Base-by-base conservation (phyloP, 2,888 invertebrate genomes). In the Timandra comae region DNA sequence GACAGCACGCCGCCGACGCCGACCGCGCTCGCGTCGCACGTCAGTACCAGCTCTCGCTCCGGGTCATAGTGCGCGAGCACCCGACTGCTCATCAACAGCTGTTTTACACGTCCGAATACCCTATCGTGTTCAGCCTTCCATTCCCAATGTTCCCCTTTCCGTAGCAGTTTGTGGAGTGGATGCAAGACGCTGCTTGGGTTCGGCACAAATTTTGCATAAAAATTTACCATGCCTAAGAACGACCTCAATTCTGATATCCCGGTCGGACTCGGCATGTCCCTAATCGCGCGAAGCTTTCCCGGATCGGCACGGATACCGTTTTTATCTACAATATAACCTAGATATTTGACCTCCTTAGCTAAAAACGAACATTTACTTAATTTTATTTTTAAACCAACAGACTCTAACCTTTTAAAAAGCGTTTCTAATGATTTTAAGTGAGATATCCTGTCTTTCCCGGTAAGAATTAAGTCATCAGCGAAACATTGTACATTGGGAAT, bases 1-100 rank as follows among this genome's bases (percentile, higher is more conserved):
- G 32, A 25, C 3, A 49, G 16, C 2, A 46, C 33, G 4, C 49
- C 41, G n/a, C 44, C 44, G 1, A 47, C 25, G 1, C 53, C 51
- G 29, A 38, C 45, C 7, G 44, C 41, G 1, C 32, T 38, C 2
- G 35, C 29, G 27, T 52, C 46, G 32, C 43, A 44, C 0, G 39
- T 38, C 2, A 41, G 19, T 7, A 33, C 12, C 8, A 43, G 12
- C 2, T 31, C 23, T 19, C 13, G 33, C 1, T 35, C 7, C 3
- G 16, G 8, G 8, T 30, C 30, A 12, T 35, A 40, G 8, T 29
- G 19, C 19, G 19, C 13, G 3, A 37, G 21, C 1, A 37, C 37
- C 3, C 27, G 20, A n/a, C 46, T 44, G 9, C 23, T 35, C n/a
- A 41, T 29, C 11, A 49, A 13, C 5, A 45, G 7, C n/a, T 12